Conservation (phyloP, 1,140 invertebrate genomes). For the Phortica variegata region DNA sequence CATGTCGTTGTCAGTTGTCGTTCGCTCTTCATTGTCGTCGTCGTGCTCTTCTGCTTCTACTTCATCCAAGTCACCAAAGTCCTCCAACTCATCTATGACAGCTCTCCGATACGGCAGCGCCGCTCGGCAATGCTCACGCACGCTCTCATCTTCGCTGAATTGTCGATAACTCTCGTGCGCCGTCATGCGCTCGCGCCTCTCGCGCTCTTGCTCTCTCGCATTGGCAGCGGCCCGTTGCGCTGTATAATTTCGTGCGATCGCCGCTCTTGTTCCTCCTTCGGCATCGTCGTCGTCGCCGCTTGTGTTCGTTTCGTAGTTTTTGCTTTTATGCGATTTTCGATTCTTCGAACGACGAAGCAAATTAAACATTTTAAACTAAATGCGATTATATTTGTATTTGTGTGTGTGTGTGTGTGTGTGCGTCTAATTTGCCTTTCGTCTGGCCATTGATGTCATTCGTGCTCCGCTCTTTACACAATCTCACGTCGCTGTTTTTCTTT, state of each 20-base stretch:
- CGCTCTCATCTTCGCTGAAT: slow-evolving; percentile 14
- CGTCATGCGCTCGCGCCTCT: slow-evolving; percentile 11
- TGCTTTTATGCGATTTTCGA: slow-evolving; percentile 36
- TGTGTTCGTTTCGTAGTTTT: slow-evolving; percentile 18
- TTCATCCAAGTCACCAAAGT: slow-evolving; percentile 34
- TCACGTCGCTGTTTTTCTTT: slow-evolving; percentile 2
- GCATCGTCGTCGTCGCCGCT: slow-evolving; percentile 30
- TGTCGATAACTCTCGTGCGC: slow-evolving; percentile 1
- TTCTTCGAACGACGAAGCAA: slow-evolving; percentile 41
- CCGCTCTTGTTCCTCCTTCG: background rate
- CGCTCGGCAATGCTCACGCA: slow-evolving; percentile 7
- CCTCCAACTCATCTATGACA: slow-evolving; percentile 49
- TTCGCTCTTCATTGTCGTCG: background rate
- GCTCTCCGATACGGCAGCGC: slow-evolving; percentile 21
- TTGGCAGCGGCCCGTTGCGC: slow-evolving; percentile 3
- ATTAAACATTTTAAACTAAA: slow-evolving; percentile 36
- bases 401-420: slow-evolving; percentile 19
- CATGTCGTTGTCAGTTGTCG: slow-evolving; percentile 9
- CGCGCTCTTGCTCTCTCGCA: slow-evolving; percentile 1
- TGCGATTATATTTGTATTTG: slow-evolving; percentile 7
- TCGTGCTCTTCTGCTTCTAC: slow-evolving; percentile 6
- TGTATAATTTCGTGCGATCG: background rate
- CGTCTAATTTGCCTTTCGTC: too few relatives aligned
- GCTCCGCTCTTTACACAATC: background rate
- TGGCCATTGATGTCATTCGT: too few relatives aligned